Evolutionary conservation across 2,888 invertebrate genomes (phyloP).

Genomic region (Galeopsomyia nigrocyanea): DNA sequence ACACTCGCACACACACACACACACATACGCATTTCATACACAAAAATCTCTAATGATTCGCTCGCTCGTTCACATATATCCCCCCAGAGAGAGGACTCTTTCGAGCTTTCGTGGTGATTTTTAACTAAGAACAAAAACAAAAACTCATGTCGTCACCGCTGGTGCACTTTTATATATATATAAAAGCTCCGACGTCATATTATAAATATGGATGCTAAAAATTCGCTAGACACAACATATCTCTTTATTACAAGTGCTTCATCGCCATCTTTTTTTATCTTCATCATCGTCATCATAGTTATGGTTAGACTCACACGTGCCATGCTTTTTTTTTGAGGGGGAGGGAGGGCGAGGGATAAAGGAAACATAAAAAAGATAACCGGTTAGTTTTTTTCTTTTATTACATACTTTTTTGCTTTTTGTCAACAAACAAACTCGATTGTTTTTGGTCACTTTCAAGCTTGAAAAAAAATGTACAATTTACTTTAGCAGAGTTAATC

Average conservation of each 20-base stretch:
- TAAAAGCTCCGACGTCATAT: constrained; percentile 18
- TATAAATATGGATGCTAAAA: constrained; percentile 21
- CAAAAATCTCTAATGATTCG: too few relatives aligned
- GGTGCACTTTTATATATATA: constrained; percentile 16
- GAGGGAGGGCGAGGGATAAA: neutral
- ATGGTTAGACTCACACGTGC: constrained; percentile 35
- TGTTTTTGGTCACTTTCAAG: too few relatives aligned
- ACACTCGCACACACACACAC: constrained; percentile 9
- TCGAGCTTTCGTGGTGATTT: too few relatives aligned
- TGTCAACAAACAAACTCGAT: too few relatives aligned
- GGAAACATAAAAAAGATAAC: neutral
- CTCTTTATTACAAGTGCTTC: constrained; percentile 22
- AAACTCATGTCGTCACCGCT: constrained; percentile 13
- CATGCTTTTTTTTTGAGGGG: constrained; percentile 28
- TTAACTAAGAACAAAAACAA: neutral
- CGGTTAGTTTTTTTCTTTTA: too few relatives aligned
- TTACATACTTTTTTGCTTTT: too few relatives aligned
- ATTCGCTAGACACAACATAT: constrained; percentile 25
- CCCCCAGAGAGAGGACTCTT: too few relatives aligned
- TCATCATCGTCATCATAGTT: constrained; percentile 4
- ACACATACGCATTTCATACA: too few relatives aligned
- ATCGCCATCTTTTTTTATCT: constrained; percentile 2
- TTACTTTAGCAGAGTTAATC: neutral
- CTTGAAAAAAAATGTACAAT: neutral
- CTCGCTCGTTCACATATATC: too few relatives aligned